Conservation (phyloP, 2,888 invertebrate species). For the Volucella inflata region DNA sequence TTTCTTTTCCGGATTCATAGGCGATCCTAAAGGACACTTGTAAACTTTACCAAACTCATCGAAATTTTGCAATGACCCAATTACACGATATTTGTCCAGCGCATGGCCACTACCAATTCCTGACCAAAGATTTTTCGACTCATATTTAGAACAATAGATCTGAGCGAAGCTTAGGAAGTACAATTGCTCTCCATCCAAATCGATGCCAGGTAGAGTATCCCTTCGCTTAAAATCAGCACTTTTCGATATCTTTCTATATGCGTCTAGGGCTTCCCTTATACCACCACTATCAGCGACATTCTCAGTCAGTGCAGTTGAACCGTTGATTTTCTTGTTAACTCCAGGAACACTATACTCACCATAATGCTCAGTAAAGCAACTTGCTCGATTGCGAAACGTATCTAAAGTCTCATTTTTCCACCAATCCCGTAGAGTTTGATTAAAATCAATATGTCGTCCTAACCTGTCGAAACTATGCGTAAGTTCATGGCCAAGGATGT, state of each 20-base stretch:
- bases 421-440: slow-evolving; percentile 78
- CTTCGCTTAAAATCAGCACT: slow-evolving; percentile 56
- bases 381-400: slow-evolving; percentile 79
- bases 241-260: slow-evolving; percentile 79
- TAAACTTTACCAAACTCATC: slow-evolving; percentile 80
- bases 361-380: slow-evolving; percentile 80
- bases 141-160: slow-evolving; percentile 80
- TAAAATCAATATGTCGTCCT: slow-evolving; percentile 78
- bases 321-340: slow-evolving; percentile 78
- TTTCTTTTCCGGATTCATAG: slow-evolving; percentile 80
- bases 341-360: slow-evolving; percentile 79
- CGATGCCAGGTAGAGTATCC: slow-evolving; percentile 81
- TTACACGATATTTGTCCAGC: slow-evolving; percentile 80
- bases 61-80: slow-evolving; percentile 80
- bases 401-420: slow-evolving; percentile 79
- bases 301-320: slow-evolving; percentile 80
- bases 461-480: slow-evolving; percentile 81
- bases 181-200: slow-evolving; percentile 80
- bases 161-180: slow-evolving; percentile 82
- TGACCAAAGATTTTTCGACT: slow-evolving; percentile 80
- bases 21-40: slow-evolving; percentile 79
- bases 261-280: slow-evolving; percentile 77
- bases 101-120: slow-evolving; percentile 80
- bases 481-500: slow-evolving; percentile 81
- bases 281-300: slow-evolving; percentile 82